Conservation (phyloP, 2,797 vertebrate species). For the Geotrypetes seraphini region DNA sequence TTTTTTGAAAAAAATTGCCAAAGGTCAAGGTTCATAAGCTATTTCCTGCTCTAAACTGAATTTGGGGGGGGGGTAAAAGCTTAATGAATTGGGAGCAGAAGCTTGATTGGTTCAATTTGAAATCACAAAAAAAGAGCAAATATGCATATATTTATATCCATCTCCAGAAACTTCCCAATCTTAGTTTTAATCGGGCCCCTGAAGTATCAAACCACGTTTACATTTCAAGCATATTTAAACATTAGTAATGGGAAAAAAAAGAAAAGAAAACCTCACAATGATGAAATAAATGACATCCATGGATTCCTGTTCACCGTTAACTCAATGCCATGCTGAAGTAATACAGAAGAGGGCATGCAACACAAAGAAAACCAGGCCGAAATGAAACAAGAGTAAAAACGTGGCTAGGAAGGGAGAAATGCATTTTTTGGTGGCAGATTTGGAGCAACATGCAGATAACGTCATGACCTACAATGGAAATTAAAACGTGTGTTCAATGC, state of each 20-base stretch:
- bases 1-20: too few species aligned
- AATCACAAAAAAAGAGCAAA: too few species aligned
- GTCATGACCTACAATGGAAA: constrained; percentile 36
- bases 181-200: constrained; percentile 52
- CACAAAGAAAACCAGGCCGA: constrained; percentile 29
- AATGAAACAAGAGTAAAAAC: constrained; percentile 35
- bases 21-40: too few species aligned
- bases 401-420: constrained; percentile 15
- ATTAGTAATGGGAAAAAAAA: constrained; percentile 62
- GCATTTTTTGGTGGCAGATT: constrained; percentile 15
- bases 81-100: too few species aligned
- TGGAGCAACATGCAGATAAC: constrained; percentile 30
- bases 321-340: constrained; percentile 51
- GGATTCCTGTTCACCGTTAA: constrained; percentile 32
- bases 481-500: constrained; percentile 39
- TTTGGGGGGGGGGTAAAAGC: too few species aligned
- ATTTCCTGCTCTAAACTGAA: too few species aligned
- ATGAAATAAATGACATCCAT: constrained; percentile 24
- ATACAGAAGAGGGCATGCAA: constrained; percentile 41
- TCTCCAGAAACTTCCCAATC: too few species aligned
- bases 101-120: too few species aligned
- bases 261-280: constrained; percentile 20
- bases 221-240: constrained; percentile 65
- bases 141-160: too few species aligned
- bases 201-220: constrained; percentile 77